Evolutionary conservation across 1,140 invertebrate genomes (phyloP).

Genomic region (Brachionus sp.): DNA sequence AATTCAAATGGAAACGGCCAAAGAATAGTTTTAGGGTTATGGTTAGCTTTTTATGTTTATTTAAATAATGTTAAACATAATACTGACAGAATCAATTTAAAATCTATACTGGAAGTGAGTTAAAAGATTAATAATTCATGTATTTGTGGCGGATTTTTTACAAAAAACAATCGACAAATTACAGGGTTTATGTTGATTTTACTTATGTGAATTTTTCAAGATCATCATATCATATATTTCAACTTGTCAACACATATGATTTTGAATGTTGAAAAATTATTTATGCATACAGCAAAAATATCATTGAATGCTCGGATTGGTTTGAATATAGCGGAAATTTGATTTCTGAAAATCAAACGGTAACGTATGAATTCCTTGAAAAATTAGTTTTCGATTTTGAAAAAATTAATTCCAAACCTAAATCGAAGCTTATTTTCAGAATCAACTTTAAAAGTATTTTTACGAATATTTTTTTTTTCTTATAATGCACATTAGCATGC

Average conservation of each 20-base stretch:
- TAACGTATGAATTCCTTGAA: neutral
- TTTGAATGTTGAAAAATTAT: neutral
- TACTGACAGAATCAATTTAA: neutral
- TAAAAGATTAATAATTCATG: neutral
- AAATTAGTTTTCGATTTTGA: neutral
- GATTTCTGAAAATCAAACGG: neutral
- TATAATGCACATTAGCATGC: too few species aligned
- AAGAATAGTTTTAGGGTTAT: too few species aligned
- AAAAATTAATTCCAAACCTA: too few species aligned
- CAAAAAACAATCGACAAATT: neutral
- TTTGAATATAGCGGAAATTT: neutral
- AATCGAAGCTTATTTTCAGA: too few species aligned
- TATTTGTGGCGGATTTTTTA: constrained; percentile 10
- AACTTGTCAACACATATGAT: neutral
- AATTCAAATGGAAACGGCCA: too few species aligned
- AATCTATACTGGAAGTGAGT: neutral
- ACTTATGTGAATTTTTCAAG: neutral
- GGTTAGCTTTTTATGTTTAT: too few species aligned
- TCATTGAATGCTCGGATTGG: neutral
- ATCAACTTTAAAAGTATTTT: too few species aligned
- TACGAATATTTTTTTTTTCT: too few species aligned
- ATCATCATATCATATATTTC: neutral
- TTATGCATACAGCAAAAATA: neutral
- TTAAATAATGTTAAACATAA: neutral
- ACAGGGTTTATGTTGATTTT: neutral